Conservation (phyloP, 2,113 vertebrate genomes). For the Bombycilla garrulus region DNA sequence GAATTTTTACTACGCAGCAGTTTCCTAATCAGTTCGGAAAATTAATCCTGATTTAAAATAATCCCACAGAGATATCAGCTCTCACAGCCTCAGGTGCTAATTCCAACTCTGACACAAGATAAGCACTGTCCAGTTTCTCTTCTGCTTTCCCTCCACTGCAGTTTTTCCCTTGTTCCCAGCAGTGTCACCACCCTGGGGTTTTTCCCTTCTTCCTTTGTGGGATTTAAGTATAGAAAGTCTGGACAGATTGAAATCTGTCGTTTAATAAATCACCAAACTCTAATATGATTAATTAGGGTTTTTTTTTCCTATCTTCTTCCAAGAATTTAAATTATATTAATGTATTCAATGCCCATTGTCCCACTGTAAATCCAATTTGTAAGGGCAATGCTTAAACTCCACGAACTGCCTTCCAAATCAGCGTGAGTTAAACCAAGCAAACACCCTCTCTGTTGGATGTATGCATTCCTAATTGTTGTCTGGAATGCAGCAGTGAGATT, state of each 20-base stretch:
- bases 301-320: background rate
- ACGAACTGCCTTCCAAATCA: background rate
- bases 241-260: background rate
- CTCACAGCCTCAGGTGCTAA: background rate
- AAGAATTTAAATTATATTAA: background rate
- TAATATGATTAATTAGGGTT: background rate
- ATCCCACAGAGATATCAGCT: background rate
- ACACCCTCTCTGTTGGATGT: background rate
- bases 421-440: background rate
- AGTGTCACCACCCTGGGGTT: fast-evolving
- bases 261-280: background rate
- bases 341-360: background rate
- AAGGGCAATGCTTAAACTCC: background rate
- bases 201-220: background rate
- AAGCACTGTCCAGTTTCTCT: background rate
- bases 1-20: background rate
- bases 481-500: background rate
- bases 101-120: background rate
- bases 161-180: background rate
- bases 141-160: background rate
- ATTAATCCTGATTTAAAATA: background rate
- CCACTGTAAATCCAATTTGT: background rate
- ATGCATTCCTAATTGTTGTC: background rate
- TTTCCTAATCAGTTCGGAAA: background rate
- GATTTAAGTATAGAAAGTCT: background rate